These are phyloP conservation scores for Gavia stellata DNA, from an alignment of 2,113 vertebrate species.

Conservation along the genomic window DNA sequence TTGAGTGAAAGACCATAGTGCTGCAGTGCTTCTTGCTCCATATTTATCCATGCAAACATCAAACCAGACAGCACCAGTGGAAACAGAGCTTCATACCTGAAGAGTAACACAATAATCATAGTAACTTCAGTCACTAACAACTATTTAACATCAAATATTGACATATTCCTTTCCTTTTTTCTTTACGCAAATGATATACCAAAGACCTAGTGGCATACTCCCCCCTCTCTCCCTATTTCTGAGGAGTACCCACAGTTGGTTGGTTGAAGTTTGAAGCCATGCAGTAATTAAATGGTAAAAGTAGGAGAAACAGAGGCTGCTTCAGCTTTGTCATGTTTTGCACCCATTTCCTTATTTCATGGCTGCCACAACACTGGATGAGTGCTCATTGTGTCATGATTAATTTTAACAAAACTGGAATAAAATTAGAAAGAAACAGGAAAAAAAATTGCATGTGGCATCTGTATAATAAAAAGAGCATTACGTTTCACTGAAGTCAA, in stretches of 20 bases:
- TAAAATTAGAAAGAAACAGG: background rate
- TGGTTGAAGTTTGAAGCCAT: background rate
- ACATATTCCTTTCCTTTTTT: background rate
- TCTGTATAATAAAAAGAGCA: background rate
- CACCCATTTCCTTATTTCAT: background rate
- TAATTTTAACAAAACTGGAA: background rate
- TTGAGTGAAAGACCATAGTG: slow-evolving; percentile 71
- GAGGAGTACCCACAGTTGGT: background rate
- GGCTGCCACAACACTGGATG: background rate
- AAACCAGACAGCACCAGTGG: slow-evolving; percentile 84
- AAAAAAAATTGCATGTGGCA: no score
- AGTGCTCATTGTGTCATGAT: background rate
- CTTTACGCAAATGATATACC: background rate
- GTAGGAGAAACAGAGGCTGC: background rate
- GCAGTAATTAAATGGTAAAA: background rate
- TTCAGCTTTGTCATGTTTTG: background rate
- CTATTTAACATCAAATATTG: background rate
- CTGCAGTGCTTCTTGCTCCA: slow-evolving; percentile 86
- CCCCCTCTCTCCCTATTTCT: background rate
- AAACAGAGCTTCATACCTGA: slow-evolving; percentile 92
- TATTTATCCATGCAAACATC: slow-evolving; percentile 91
- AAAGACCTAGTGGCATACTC: background rate
- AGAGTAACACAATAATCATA: background rate
- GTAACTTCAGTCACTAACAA: background rate
- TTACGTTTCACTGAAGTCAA: background rate